These are phyloP conservation scores for Vidua chalybeata DNA, from an alignment of 2,113 vertebrate species.

Conservation along the genomic window DNA sequence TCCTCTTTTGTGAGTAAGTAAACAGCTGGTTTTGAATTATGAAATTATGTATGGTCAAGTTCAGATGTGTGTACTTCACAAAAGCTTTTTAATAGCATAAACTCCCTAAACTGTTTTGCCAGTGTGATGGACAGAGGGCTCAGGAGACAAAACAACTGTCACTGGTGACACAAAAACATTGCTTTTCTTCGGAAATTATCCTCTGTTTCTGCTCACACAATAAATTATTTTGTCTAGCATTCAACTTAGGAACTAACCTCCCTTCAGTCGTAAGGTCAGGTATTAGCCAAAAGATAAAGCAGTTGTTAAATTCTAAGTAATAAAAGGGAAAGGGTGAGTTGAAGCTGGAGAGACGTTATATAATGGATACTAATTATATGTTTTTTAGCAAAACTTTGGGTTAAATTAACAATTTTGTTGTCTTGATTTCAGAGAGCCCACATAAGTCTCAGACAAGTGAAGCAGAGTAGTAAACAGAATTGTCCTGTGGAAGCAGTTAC, in stretches of 20 bases:
- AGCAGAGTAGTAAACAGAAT: background rate
- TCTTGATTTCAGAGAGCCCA: background rate
- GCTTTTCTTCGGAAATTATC: background rate
- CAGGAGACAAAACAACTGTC: background rate
- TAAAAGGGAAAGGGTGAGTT: background rate
- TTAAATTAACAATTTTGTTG: background rate
- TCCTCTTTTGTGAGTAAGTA: background rate
- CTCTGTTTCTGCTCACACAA: background rate
- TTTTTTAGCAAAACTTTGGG: background rate
- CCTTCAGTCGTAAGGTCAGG: background rate
- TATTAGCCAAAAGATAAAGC: conserved; percentile 10
- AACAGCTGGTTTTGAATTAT: background rate
- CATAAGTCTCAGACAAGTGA: background rate
- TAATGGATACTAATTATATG: background rate
- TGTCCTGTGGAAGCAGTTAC: background rate
- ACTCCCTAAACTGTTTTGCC: background rate
- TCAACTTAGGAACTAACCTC: background rate
- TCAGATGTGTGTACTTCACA: background rate
- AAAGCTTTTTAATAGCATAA: background rate
- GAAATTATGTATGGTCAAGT: background rate
- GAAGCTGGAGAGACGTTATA: background rate
- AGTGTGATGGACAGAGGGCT: background rate
- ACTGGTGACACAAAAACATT: background rate
- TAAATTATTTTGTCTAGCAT: background rate
- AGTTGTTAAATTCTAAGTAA: conserved; percentile 11